Evolutionary conservation across 2,797 vertebrate species (phyloP).

Genomic region (Malurus splendens): DNA sequence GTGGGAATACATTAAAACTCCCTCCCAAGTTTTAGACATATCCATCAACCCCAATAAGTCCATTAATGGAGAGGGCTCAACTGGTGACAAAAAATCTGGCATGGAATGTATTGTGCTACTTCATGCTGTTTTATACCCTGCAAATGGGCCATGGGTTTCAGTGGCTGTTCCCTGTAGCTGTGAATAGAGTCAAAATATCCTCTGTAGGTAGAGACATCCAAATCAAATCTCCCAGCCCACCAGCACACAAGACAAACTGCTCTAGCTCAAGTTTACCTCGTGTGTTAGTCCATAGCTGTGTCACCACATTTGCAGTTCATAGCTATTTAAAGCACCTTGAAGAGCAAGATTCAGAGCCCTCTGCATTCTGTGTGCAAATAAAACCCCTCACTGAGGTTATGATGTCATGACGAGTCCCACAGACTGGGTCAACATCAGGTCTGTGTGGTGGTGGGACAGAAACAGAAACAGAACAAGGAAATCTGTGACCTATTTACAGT

Average conservation of each 20-base stretch:
- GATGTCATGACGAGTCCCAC: not conserved
- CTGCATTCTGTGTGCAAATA: too few species aligned
- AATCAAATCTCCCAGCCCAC: not conserved
- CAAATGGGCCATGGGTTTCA: not conserved
- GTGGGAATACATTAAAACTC: not conserved
- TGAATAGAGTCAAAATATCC: not conserved
- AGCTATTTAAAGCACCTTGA: not conserved
- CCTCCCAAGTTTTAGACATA: not conserved
- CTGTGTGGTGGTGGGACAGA: not conserved
- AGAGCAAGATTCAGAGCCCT: not conserved
- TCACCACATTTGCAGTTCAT: not conserved
- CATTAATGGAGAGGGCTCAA: not conserved
- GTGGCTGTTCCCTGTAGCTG: not conserved
- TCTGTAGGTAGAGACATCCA: not conserved
- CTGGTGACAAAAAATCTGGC: not conserved
- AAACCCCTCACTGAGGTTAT: not conserved
- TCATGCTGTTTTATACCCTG: not conserved
- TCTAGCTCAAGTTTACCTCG: not conserved
- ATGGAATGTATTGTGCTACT: not conserved
- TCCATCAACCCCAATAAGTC: not conserved
- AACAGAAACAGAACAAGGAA: not conserved
- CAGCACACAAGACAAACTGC: not conserved
- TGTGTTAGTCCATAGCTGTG: fast-evolving
- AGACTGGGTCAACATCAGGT: not conserved
- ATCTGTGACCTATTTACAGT: fast-evolving